Evolutionary conservation across 2,797 vertebrate species (phyloP), one percentile per base, ranked within the genome.

Genomic region (Sarcophilus harrisii): DNA sequence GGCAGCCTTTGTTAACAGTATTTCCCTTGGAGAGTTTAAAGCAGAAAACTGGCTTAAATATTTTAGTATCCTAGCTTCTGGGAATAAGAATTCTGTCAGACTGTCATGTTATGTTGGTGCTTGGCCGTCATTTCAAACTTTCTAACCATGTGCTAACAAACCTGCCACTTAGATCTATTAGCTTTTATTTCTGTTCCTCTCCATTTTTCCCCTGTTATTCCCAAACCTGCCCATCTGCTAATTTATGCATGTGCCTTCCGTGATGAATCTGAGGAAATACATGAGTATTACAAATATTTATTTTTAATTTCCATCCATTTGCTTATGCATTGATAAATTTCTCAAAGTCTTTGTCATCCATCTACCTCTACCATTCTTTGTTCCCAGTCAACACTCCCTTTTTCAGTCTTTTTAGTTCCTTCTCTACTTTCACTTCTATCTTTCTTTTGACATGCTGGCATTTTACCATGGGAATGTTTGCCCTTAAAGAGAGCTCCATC

Each of bases 81-180:
- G 98, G 96, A 98, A 97, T 97, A 96, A 94, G 94, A 94, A 95
- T 97, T 96, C 95, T 98, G 97, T 98, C 97, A 98, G 96, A 91
- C 95, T 98, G 98, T 98, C 97, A 97, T 98, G 96, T 97, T 95
- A 60, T 0, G 5, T 96, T 97, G 94, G 94, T 94, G 97, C 92
- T 97, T 97, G 97, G 96, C 98, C 98, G 97, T 97, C 97, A 96
- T 81, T 0, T 0, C 97, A 96, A 58, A 94, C 96, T 98, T 94
- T 97, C 94, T 97, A 97, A 97, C 96, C 92, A 92, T 0, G 0
- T 96, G 97, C 87, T 93, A 93, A 93, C 97, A 97, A 97, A 98
- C 96, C 95, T 95, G 95, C 96, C 89, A 96, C 95, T 98, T 97
- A 66, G 28, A 97, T 97, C 32, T n/a, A 58, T 73, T 92, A 87